Evolutionary conservation across 1,140 invertebrate genomes (phyloP), one percentile per base, ranked within the genome.

Genomic region (Drosophila pandora): DNA sequence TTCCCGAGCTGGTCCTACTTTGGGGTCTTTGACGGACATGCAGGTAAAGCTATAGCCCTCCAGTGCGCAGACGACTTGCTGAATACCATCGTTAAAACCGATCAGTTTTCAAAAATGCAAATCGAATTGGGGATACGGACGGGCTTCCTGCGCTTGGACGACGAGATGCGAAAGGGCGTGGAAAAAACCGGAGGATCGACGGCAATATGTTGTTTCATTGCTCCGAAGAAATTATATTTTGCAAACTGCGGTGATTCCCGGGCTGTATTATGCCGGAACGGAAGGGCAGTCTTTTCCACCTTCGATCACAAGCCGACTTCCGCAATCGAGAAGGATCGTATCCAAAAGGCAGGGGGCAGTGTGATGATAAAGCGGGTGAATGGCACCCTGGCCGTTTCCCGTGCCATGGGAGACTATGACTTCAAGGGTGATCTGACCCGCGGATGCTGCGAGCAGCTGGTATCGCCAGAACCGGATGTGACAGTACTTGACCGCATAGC

Each of bases 241-340:
- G 65, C 17, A 25, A 69, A 69, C 13, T 69, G 63, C 4, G 65
- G 65, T 2, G 65, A 69, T 12, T 69, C 65, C 0, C 41, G 65
- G n/a, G 50, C 30, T 6, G 63, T 69, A 0, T 4, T 69, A 0
- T 39, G 8, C 25, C 63, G 25, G 0, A 39, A 32, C 3, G 65
- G 65, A 17, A 9, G 0, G 25, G 21, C 41, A 8, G 2, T 1
- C 0, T 5, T 57, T 25, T 2, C n/a, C 21, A 68, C 65, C 2
- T 2, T 9, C 0, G 65, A 69, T 25, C 65, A 69, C 3, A 69
- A 39, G 32, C 65, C 65, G 1, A 55, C 25, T n/a, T 32, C 10
- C 2, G 9, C n/a, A 7, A 21, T 9, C 10, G 65, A 69, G 8
- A 22, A 10, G n/a, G 6, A 3, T 1, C 65, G 65, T 5, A 69